Evolutionary conservation across 2,797 vertebrate genomes (phyloP), one percentile per base, ranked within the genome.

Genomic region (Odontamblyopus rebecca): DNA sequence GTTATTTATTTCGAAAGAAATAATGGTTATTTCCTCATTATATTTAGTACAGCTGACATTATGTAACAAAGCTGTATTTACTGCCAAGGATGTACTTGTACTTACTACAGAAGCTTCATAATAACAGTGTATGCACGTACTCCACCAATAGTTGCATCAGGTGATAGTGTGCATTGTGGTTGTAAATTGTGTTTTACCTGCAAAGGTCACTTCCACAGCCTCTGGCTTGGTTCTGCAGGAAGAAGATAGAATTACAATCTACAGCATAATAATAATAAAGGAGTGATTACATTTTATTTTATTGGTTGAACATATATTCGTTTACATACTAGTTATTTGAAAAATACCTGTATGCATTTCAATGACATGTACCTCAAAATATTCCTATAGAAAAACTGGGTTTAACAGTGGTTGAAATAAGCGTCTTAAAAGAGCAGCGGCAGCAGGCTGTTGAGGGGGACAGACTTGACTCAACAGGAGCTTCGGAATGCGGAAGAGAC

Each of bases 161-260:
- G 41, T 38, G 4, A 7, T 23, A 19, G n/a, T 26, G 23, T 23
- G 54, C 16, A 53, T 57, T 66, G 23, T 16, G 6, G 2, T 66
- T 18, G 15, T 53, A 44, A 23, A 48, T 6, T 5, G 18, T 13
- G 6, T 61, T 90, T 94, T 92, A 99, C 98, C 98, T 94, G 98
- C 98, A 93, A 99, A 99, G 6, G 98, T 99, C 85, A 99, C 96
- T 88, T 99, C 97, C 82, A 99, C 97, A 66, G 97, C 96, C 86
- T 99, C 98, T 85, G 98, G 98, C 84, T 99, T 99, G 84, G 97
- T 99, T 89, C 98, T 99, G 91, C 67, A 90, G 81, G 61, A 65
- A 73, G 63, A 69, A 5, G 61, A 48, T 18, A 19, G 15, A 50
- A n/a, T 15, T 30, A 56, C 54, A 12, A 44, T 27, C n/a, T 53